These are phyloP conservation scores for Ischnus inquisitorius DNA, from an alignment of 2,888 invertebrate genomes.

Conservation along the genomic window DNA sequence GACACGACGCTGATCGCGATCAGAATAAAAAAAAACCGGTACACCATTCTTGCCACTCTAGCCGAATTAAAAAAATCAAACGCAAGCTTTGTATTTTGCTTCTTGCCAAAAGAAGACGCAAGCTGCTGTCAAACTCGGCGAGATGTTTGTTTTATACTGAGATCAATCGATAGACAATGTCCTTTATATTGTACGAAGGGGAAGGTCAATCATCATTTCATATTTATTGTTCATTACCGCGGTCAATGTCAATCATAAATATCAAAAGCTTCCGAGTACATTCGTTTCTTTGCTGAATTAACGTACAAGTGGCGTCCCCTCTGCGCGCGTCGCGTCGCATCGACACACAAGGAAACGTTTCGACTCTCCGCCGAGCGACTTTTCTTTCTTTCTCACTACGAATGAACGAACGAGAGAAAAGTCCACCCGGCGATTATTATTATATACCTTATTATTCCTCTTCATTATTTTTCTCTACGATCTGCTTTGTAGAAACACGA, in stretches of 20 bases:
- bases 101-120: neutral
- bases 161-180: constrained; percentile 44
- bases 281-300: constrained; percentile 12
- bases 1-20: constrained; percentile 1
- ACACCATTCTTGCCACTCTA: constrained; percentile 1
- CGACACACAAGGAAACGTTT: too few relatives aligned
- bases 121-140: constrained; percentile 33
- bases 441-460: too few relatives aligned
- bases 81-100: neutral
- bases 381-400: too few relatives aligned
- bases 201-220: constrained; percentile 64
- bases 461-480: too few relatives aligned
- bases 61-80: neutral
- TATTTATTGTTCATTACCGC: constrained; percentile 70
- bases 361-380: too few relatives aligned
- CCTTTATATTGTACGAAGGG: constrained; percentile 50
- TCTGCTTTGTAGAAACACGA: too few relatives aligned
- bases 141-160: constrained; percentile 43
- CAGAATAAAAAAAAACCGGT: constrained; percentile 12
- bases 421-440: too few relatives aligned
- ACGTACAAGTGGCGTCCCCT: constrained; percentile 4
- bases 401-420: too few relatives aligned
- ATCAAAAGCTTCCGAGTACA: constrained; percentile 36
- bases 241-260: constrained; percentile 61
- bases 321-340: neutral